These are phyloP conservation scores for Cyclophora punctaria DNA, from an alignment of 2,888 invertebrate genomes.

Conservation along the genomic window DNA sequence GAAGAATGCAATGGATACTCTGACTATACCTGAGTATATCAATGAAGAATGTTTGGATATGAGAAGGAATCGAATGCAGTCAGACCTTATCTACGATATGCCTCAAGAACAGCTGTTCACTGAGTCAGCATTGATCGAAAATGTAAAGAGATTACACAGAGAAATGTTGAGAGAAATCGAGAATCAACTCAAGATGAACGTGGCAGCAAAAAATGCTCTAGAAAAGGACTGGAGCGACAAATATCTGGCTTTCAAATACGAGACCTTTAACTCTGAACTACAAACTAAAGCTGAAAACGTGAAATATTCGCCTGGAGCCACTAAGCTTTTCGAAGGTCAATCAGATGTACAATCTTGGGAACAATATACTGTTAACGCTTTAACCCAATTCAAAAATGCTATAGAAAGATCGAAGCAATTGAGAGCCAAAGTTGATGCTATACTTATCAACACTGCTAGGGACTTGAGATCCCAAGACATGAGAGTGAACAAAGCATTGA, in stretches of 20 bases:
- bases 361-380: constrained; percentile 82
- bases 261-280: constrained; percentile 80
- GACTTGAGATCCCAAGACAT: constrained; percentile 89
- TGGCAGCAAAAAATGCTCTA: constrained; percentile 83
- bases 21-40: constrained; percentile 53
- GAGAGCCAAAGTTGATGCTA: constrained; percentile 81
- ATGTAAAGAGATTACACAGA: constrained; percentile 78
- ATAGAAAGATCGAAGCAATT: constrained; percentile 81
- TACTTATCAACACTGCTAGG: constrained; percentile 83
- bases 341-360: constrained; percentile 90
- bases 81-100: constrained; percentile 82
- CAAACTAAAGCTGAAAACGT: constrained; percentile 81
- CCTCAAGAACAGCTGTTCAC: constrained; percentile 84
- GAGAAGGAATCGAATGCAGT: constrained; percentile 79
- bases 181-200: constrained; percentile 80
- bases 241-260: constrained; percentile 84
- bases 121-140: constrained; percentile 81
- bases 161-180: constrained; percentile 80
- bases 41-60: constrained; percentile 82
- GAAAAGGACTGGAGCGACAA: constrained; percentile 95
- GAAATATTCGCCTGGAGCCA: constrained; percentile 86
- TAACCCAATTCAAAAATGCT: constrained; percentile 83
- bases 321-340: constrained; percentile 86
- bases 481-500: constrained; percentile 82
- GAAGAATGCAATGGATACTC: constrained; percentile 54